These are phyloP conservation scores for Silurus aristotelis DNA, from an alignment of 2,797 vertebrate species.

Conservation along the genomic window DNA sequence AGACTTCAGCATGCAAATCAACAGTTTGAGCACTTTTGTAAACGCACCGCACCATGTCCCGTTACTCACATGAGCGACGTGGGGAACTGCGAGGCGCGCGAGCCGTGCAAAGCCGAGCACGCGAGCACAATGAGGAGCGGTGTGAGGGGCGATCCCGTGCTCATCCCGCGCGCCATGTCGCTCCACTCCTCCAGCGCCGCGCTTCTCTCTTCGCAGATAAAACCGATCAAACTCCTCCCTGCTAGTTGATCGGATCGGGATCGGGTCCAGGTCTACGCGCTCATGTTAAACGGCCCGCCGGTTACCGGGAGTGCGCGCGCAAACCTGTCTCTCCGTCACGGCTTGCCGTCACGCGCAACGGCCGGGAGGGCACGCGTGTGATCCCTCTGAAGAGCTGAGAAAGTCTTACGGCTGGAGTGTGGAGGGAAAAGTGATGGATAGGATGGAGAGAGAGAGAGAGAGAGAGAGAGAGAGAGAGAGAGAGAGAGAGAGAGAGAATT, in stretches of 20 bases:
- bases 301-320: conserved; percentile 1
- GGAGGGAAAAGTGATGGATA: conserved; percentile 24
- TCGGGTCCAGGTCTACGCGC: not conserved
- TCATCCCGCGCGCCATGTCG: conserved; percentile 55
- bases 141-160: conserved; percentile 65
- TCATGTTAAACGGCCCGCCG: conserved; percentile 26
- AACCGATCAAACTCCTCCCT: conserved; percentile 67
- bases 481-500: too few relatives aligned
- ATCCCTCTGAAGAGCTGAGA: not conserved
- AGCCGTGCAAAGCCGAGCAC: conserved; percentile 60
- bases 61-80: conserved; percentile 88
- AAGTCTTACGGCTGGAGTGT: not conserved
- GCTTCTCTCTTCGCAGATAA: conserved; percentile 57
- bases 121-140: conserved; percentile 78
- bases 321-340: conserved; percentile 4
- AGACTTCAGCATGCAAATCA: not conserved
- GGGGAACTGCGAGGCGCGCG: conserved; percentile 82
- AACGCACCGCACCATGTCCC: not conserved
- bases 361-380: not conserved
- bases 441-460: not conserved
- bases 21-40: conserved; percentile 31
- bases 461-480: too few relatives aligned
- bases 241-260: conserved; percentile 73
- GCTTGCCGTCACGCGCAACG: conserved; percentile 5
- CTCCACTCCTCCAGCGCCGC: conserved; percentile 43